Base-by-base conservation (phyloP, 2,113 vertebrate genomes). In the Nanorana parkeri region DNA sequence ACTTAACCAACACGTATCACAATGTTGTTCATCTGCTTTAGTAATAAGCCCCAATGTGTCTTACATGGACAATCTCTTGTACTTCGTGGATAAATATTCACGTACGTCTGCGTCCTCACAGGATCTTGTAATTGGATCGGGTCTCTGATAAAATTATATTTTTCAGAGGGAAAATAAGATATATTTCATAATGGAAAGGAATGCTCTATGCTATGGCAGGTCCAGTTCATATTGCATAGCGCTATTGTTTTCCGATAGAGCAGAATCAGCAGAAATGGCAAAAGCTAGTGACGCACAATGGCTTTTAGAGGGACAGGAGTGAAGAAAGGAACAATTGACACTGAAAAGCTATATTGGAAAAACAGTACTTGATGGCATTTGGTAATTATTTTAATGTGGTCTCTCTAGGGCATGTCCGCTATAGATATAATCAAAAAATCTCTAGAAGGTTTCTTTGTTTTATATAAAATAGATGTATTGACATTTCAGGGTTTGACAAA, bases 381-480 rank as follows among this genome's bases (percentile, higher is more conserved):
- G 20, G 71, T n/a, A 58, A 74, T 74, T 74, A 74, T 74, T 74
- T 60, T 74, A 74, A 60, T 58, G 54, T 36, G 32, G 21, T 74
- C 71, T 52, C 68, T 11, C 23, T 24, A 52, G 68, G 47, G 52
- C 52, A 23, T 19, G 68, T 52, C 68, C 28, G 6, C 51, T 74
- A 21, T 21, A 74, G 71, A 73, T 73, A 73, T 21, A 23, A 74
- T 58, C 71, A 58, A 32, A 60, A 24, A 74, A 74, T 74, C 11
- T 21, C 17, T 77, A 41, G 52, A 68, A 58, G 28, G 51, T 17
- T 17, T 47, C 67, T 65, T 81, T 74, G 79, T 81, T 74, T 81
- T 65, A 65, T 15, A 74, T 51, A 81, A 72, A 66, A 58, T 66
- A 81, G 79, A 66, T 32, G 24, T 81, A 81, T 81, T 81, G 79